Evolutionary conservation across 2,113 vertebrate genomes (phyloP), one percentile per base, ranked within the genome.

Genomic region (Coreoperca whiteheadi): DNA sequence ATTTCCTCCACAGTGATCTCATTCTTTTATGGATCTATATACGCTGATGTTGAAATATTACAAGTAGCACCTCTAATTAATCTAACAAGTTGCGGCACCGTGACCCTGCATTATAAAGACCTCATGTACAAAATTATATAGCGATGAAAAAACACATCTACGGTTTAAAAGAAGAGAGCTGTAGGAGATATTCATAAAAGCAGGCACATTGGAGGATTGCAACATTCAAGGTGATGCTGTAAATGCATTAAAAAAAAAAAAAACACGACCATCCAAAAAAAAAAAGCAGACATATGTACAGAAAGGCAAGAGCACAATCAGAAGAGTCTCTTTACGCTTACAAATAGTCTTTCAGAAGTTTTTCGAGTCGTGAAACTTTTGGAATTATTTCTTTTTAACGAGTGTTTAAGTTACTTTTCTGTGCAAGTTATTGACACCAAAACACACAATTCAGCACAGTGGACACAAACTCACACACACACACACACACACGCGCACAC

Each of bases 271-370:
- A 46, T 28, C 51, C 11, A 64, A 20, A 73, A 82, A 64, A 20
- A 73, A 82, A 30, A 86, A 85, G 74, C 83, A 90, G 51, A 87
- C 81, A 48, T 12, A 69, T 65, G 70, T 37, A 81, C 74, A 81
- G 41, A 56, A 41, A 77, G 28, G 54, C 65, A 15, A 23, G 57
- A 84, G 81, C 71, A 68, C 37, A 69, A 61, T 60, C 67, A 74
- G 60, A 56, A 37, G 39, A 71, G 48, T 57, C 37, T 21, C 16
- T 48, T 5, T 21, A 8, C 0, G 57, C 20, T 30, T 9, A 41
- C 46, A 48, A 25, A n/a, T 23, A 28, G 41, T 15, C 60, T 23
- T 23, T 30, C 16, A 0, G 21, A 51, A 37, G 6, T 15, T 0
- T 53, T 15, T 37, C 10, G 7, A 7, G 14, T 14, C 15, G 37